Conservation (phyloP, 2,888 invertebrate species). For the Coleophora flavipennella region DNA sequence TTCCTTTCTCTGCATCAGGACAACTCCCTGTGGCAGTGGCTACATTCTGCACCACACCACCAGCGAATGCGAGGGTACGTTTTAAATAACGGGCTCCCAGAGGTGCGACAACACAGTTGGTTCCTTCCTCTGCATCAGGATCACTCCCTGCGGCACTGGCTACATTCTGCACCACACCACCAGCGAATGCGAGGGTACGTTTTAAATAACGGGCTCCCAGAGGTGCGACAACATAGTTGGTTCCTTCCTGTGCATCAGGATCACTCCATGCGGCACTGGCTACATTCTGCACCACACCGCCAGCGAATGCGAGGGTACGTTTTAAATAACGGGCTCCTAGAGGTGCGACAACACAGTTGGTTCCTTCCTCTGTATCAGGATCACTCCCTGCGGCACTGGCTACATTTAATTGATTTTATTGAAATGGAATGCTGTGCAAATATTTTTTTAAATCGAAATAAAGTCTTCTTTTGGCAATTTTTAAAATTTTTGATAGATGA, state of each 20-base stretch:
- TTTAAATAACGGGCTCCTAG: constrained; percentile 70
- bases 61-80: constrained; percentile 86
- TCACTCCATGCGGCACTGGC: constrained; percentile 94
- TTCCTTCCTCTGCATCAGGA: constrained; percentile 87
- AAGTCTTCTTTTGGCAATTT: no score
- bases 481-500: no score
- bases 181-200: constrained; percentile 88
- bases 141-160: constrained; percentile 94
- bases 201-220: constrained; percentile 70
- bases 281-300: constrained; percentile 93
- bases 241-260: constrained; percentile 87
- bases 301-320: constrained; percentile 88
- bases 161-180: constrained; percentile 93
- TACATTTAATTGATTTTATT: no score
- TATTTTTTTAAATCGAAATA: no score
- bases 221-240: constrained; percentile 94
- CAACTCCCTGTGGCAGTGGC: constrained; percentile 94
- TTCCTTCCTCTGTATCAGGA: constrained; percentile 87
- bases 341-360: constrained; percentile 94
- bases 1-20: constrained; percentile 87
- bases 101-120: constrained; percentile 94
- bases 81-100: constrained; percentile 71
- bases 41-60: constrained; percentile 93
- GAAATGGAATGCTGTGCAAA: no score
- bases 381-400: constrained; percentile 94